Evolutionary conservation across 1,140 invertebrate genomes (phyloP), one percentile per base, ranked within the genome.

Genomic region (Sinonovacula constricta): DNA sequence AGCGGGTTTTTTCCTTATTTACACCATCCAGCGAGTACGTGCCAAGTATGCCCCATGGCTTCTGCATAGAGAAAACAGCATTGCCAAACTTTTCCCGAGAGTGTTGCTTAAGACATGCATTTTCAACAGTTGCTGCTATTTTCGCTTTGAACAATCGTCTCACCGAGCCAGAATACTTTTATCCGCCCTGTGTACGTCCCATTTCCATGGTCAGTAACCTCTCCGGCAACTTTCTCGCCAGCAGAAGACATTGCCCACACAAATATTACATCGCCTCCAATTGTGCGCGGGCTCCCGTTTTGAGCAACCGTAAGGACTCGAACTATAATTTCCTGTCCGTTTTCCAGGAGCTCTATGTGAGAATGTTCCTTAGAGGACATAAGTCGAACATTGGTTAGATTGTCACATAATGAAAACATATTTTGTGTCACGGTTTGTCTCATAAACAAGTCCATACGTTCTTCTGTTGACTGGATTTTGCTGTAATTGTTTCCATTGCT

Each of bases 171-270:
- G 22, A 30, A 56, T 3, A 67, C 26, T 65, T 57, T 67, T 34
- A 76, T n/a, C 31, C 14, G 28, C 22, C 49, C 72, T 4, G 62
- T 76, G 26, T 76, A 76, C 3, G 53, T 54, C 12, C 72, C 72
- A 59, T 76, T 76, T 54, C 59, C 59, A 39, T 76, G 72, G 33
- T 76, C 72, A 28, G 53, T 45, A n/a, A 76, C 63, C 2, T 67
- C 15, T 28, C 72, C 63, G 33, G 63, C 60, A 66, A 76, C 34
- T n/a, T 22, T 45, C 10, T 76, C 49, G 10, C 72, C 72, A 14
- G 36, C 28, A 18, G n/a, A 36, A 36, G 63, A 24, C 24, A 14
- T 10, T 3, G 62, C 72, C 34, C 45, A 66, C 15, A 76, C 18
- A 15, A 76, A 51, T 5, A 76, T 56, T 1, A 57, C 54, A 36